phyloP scores from a whole-genome alignment of 2,797 vertebrate species.

The Neoniphon sammara region DNA sequence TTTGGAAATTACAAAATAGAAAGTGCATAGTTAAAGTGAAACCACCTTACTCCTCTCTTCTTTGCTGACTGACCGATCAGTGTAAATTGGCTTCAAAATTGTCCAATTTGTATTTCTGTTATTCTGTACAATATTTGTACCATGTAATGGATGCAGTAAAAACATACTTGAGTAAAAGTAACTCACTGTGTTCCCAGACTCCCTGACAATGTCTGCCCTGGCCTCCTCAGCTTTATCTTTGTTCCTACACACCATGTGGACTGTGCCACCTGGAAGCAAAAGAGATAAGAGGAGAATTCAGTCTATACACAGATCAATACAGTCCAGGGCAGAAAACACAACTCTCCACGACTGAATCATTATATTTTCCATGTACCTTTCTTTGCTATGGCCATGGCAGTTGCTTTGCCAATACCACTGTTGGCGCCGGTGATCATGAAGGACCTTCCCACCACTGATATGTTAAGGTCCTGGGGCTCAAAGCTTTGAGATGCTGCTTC shows the following conservation, averaged over 20 bases:
- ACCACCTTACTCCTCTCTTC: no score
- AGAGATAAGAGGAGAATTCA: neutral
- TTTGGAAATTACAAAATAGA: no score
- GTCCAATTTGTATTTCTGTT: no score
- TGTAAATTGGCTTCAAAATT: no score
- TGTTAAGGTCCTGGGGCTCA: slow-evolving; percentile 72
- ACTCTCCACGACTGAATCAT: neutral
- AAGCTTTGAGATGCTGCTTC: slow-evolving; percentile 75
- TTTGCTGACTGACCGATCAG: no score
- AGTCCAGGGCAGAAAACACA: neutral
- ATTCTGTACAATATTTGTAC: no score
- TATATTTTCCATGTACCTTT: slow-evolving; percentile 69
- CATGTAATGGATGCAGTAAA: no score
- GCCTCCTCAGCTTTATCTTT: slow-evolving; percentile 79
- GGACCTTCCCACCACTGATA: slow-evolving; percentile 79
- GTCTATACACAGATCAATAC: neutral
- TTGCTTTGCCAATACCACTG: slow-evolving; percentile 81
- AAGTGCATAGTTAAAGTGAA: no score
- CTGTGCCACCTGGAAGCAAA: slow-evolving; percentile 75
- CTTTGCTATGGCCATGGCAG: slow-evolving; percentile 80
- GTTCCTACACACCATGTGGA: slow-evolving; percentile 84
- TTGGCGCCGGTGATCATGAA: slow-evolving; percentile 85
- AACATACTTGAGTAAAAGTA: no score
- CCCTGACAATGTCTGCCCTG: slow-evolving; percentile 73
- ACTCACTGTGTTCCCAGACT: slow-evolving; percentile 79